Conservation (phyloP, 2,888 invertebrate species). For the Watsonalla binaria region DNA sequence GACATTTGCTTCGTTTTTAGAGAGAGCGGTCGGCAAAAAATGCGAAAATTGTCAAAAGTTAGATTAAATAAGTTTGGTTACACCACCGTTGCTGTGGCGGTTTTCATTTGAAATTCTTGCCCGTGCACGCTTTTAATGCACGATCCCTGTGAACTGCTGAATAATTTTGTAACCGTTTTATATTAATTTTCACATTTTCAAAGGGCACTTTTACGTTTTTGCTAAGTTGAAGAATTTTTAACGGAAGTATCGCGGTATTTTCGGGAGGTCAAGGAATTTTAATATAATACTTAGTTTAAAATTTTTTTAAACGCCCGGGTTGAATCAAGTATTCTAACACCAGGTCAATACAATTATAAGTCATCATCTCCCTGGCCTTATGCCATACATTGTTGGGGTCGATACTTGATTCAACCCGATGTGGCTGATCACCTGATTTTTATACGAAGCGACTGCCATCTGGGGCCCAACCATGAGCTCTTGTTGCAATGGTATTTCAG, state of each 20-base stretch:
- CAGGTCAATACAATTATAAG: no score
- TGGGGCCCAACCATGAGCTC: no score
- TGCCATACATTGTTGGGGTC: no score
- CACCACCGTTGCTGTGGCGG: conserved; percentile 25
- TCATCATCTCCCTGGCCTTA: no score
- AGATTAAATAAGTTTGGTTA: conserved; percentile 55
- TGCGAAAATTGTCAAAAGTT: conserved; percentile 50
- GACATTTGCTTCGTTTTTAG: conserved; percentile 25
- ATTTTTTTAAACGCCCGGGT: no score
- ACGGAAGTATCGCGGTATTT: not conserved
- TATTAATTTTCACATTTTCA: conserved; percentile 5
- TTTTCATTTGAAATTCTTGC: conserved; percentile 31
- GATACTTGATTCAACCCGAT: no score
- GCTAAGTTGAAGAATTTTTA: not conserved
- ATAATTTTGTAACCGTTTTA: conserved; percentile 3
- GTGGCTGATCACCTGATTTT: no score
- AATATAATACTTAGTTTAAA: no score
- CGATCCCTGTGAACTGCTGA: not conserved
- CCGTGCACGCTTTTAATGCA: not conserved
- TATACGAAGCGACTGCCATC: no score
- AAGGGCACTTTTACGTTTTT: not conserved
- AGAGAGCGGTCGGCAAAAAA: conserved; percentile 26
- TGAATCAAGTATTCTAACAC: no score
- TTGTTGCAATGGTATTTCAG: no score
- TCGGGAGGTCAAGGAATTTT: no score